phyloP scores from a whole-genome alignment of 2,888 invertebrate species.

The Pseudococcus jackbeardsleyi region DNA sequence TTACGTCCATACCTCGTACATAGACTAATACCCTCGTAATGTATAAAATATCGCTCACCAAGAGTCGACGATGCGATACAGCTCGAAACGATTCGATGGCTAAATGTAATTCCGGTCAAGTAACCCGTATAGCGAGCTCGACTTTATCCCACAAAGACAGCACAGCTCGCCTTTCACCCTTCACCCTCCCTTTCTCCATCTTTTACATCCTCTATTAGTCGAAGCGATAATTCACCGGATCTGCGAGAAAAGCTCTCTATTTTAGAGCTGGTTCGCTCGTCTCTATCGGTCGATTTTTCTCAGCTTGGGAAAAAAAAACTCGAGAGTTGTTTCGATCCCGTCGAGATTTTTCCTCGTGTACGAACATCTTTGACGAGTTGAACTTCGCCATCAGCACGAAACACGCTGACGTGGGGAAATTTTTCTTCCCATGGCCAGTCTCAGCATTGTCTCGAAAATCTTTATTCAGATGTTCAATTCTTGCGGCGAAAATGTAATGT shows the following conservation, averaged over 20 bases:
- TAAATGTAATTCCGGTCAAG: conserved; percentile 10
- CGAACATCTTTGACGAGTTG: background rate
- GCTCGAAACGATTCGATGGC: background rate
- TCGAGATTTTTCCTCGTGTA: background rate
- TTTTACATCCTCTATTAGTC: conserved; percentile 10
- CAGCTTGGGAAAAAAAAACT: background rate
- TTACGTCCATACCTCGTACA: too few relatives aligned
- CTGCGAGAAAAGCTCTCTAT: background rate
- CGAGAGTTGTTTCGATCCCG: background rate
- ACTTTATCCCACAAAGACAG: background rate
- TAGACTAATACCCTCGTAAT: too few relatives aligned
- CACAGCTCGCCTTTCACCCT: background rate
- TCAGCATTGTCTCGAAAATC: background rate
- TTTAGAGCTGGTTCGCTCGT: background rate
- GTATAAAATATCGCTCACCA: too few relatives aligned
- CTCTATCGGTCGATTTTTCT: background rate
- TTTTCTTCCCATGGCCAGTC: background rate
- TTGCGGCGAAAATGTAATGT: background rate
- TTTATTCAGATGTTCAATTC: background rate
- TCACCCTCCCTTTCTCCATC: background rate
- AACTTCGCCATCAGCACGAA: background rate
- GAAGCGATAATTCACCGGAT: conserved; percentile 4
- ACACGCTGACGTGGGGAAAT: background rate
- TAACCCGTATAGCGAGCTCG: background rate
- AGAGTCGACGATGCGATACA: too few relatives aligned